Conservation (phyloP, 30 jellyfish, hydroid and myxozoan species). For the Pelagia noctiluca region DNA sequence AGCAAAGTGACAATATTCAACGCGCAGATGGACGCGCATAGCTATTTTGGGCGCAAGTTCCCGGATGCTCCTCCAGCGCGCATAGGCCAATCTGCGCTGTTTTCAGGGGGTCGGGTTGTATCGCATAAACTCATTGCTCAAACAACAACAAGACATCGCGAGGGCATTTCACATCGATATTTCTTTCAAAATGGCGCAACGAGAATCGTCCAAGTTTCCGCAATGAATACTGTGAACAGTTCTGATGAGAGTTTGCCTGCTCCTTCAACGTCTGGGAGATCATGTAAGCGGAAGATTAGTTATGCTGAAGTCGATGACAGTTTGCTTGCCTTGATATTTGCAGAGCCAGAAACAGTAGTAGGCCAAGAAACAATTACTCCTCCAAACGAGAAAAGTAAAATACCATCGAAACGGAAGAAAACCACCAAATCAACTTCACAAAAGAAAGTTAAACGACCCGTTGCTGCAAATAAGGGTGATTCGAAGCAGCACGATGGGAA, state of each 20-base stretch:
- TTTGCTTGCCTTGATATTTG: slow-evolving; percentile 24
- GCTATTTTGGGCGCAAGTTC: too few species aligned
- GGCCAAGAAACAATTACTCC: slow-evolving; percentile 26
- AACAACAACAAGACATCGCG: slow-evolving; percentile 4
- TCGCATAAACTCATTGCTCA: too few species aligned
- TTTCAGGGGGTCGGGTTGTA: too few species aligned
- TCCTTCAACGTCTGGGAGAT: slow-evolving; percentile 30
- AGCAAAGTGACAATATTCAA: too few species aligned
- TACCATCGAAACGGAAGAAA: slow-evolving; percentile 34
- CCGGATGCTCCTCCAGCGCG: too few species aligned
- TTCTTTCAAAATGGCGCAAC: slow-evolving; percentile 27
- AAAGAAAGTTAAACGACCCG: too few species aligned
- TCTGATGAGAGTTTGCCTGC: slow-evolving; percentile 32
- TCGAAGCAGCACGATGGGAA: slow-evolving; percentile 27
- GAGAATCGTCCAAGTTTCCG: too few species aligned
- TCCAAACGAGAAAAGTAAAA: too few species aligned
- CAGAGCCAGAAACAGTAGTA: slow-evolving; percentile 12
- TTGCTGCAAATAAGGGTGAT: slow-evolving; percentile 12
- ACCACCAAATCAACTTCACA: slow-evolving; percentile 29
- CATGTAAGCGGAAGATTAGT: slow-evolving; percentile 30
- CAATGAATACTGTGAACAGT: slow-evolving; percentile 14
- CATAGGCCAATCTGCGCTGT: too few species aligned
- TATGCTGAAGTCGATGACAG: slow-evolving; percentile 41
- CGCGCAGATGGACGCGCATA: too few species aligned
- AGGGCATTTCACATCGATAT: slow-evolving; percentile 1